Percentiles rank a stretch among this genome's conserved stretches.
Evolutionary conservation across 1,140 invertebrate species (phyloP).

Genomic region (Philotrypesis tridentata): DNA sequence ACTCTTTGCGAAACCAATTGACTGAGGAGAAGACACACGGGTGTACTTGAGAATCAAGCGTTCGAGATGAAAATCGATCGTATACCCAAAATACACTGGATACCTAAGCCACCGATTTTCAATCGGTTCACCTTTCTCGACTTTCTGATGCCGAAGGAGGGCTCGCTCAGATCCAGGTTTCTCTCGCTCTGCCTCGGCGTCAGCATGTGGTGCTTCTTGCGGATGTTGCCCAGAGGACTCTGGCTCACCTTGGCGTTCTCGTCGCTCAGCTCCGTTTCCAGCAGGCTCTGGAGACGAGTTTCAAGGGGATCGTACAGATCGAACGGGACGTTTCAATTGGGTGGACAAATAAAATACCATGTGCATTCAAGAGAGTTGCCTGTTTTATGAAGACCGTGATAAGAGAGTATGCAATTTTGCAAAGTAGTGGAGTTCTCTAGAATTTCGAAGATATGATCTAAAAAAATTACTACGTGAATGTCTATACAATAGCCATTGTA

Average conservation of each 20-base stretch:
- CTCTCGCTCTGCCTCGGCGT: conserved; percentile 87
- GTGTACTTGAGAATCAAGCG: too few species aligned
- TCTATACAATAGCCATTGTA: too few species aligned
- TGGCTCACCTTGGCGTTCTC: conserved; percentile 83
- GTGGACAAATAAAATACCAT: background rate
- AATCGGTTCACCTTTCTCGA: conserved; percentile 67
- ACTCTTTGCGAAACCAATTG: conserved; percentile 81
- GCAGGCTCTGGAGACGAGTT: conserved; percentile 77
- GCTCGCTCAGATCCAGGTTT: conserved; percentile 76
- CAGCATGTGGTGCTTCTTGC: conserved; percentile 83
- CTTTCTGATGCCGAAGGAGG: conserved; percentile 60
- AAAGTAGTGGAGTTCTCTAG: too few species aligned
- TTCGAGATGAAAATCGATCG: too few species aligned
- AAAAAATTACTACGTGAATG: too few species aligned
- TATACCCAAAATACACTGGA: conserved; percentile 27
- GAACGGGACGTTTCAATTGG: too few species aligned
- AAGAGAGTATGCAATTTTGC: too few species aligned
- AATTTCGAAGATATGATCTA: too few species aligned
- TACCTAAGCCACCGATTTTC: conserved; percentile 80
- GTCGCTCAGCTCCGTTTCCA: conserved; percentile 84
- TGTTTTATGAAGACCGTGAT: background rate
- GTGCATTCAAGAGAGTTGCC: conserved; percentile 8
- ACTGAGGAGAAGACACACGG: conserved; percentile 70
- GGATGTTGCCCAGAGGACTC: conserved; percentile 80
- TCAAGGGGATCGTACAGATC: background rate